These are phyloP conservation scores for Nymphicus hollandicus DNA, from an alignment of 2,113 vertebrate genomes.

Conservation along the genomic window DNA sequence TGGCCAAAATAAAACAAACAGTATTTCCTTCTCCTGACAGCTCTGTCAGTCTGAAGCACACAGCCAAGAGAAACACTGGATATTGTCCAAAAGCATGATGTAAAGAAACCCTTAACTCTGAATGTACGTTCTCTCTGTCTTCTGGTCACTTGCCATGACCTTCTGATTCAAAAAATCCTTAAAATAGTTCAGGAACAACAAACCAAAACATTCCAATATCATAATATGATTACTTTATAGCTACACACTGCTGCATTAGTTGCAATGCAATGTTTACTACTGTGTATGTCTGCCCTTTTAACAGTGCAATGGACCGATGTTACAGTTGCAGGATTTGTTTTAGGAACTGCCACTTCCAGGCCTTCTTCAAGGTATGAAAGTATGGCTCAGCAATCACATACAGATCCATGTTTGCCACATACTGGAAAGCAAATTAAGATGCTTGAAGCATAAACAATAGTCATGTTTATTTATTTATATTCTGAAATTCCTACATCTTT, in stretches of 20 bases:
- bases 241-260: not conserved
- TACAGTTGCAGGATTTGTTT: not conserved
- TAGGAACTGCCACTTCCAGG: not conserved
- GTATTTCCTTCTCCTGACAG: not conserved
- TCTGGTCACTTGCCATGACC: not conserved
- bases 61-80: not conserved
- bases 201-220: not conserved
- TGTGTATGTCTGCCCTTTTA: not conserved
- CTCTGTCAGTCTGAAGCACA: not conserved
- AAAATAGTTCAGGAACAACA: not conserved
- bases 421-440: not conserved
- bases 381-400: fast-evolving
- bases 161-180: not conserved
- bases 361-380: not conserved
- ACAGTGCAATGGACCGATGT: fast-evolving
- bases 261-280: not conserved
- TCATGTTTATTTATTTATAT: not conserved
- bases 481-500: not conserved
- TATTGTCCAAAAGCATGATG: not conserved
- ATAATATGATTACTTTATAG: not conserved
- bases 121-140: not conserved
- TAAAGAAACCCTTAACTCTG: not conserved
- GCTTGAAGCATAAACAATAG: not conserved
- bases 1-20: not conserved
- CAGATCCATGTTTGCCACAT: not conserved